Conservation (phyloP, 1,140 invertebrate species). For the fruit fly (Drosophila melanogaster) region Release_6_plus_ISO1_MT NT_033779.5:12804001-12804500, state of each 20-base stretch:
- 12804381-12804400: constrained; percentile 78
- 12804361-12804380: constrained; percentile 79
- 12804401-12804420: constrained; percentile 53
- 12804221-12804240: constrained; percentile 81
- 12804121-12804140: constrained; percentile 33
- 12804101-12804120: constrained; percentile 17
- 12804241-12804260: constrained; percentile 49
- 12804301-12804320: constrained; percentile 76
- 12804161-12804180: constrained; percentile 7
- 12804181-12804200: constrained; percentile 58
- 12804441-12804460: constrained; percentile 68
- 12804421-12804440: constrained; percentile 54
- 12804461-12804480: constrained; percentile 1
- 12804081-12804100: constrained; percentile 6
- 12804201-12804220: constrained; percentile 81
- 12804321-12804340: constrained; percentile 22
- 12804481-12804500: constrained; percentile 2
- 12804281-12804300: constrained; percentile 81
- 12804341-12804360: constrained; percentile 25
- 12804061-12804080: constrained; percentile 3
- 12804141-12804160: constrained; percentile 17
- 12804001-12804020: constrained; percentile 26
- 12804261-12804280: constrained; percentile 10
- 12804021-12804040: constrained; percentile 72
- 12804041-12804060: constrained; percentile 70